Base-by-base conservation (phyloP, 2,888 invertebrate genomes). In the Chouioia cunea region DNA sequence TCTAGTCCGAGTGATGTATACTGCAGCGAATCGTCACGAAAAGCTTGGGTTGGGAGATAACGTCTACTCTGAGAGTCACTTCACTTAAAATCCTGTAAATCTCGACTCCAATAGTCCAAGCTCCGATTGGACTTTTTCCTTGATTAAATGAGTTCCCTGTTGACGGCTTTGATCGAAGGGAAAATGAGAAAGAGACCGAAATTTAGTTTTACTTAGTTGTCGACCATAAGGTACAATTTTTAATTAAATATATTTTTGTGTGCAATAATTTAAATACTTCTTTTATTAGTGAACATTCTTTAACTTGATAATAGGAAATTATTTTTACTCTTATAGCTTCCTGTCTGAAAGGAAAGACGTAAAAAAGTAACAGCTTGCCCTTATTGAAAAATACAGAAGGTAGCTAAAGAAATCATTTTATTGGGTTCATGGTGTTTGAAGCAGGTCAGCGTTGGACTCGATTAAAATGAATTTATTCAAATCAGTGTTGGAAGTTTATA, bases 391-490 rank as follows among this genome's bases (percentile, higher is more conserved):
- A 65, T 56, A 27, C n/a, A 50, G 27, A 47, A 6, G 23, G 4
- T 46, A 44, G 2, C 1, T 47, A 36, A 20, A 16, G 14, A 48
- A 48, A 20, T n/a, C 4, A 48, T 48, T 48, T 47, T 57, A 57
- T 20, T 22, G 18, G 16, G 18, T 59, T 46, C 10, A 59, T 52
- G 58, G 66, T 53, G 18, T 27, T 2, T 8, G 14, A 62, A 62
- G 62, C 54, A 22, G 68, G 56, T 54, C 68, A 57, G 58, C 46
- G 59, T 6, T 12, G 56, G 50, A 69, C 69, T 52, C 57, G 69
- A 69, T 69, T 57, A 52, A 69, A 69, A 69, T 69, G 23, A 57
- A 63, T 69, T 27, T 69, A 69, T 69, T 69, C 57, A 52, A 57
- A 57, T 63, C 52, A 57, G 57, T 50, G 44, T 2, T 8, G 1